Evolutionary conservation across 2,797 vertebrate species (phyloP).

Genomic region (Artibeus jamaicensis): DNA sequence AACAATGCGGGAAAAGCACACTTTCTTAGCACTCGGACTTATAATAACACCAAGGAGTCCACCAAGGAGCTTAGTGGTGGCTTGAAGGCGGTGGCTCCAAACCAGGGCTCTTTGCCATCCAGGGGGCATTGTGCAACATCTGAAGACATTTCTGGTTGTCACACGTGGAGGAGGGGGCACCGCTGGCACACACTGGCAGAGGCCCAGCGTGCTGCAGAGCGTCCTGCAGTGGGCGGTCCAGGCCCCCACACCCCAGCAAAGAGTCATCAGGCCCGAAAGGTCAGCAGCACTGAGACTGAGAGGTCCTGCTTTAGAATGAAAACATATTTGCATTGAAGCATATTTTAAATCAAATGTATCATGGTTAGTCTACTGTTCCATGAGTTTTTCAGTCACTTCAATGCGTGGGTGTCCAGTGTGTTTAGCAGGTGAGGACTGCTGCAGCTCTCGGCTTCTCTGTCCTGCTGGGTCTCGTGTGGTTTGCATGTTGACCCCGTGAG

Average conservation of each 20-base stretch:
- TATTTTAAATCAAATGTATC: not conserved
- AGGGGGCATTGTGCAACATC: not conserved
- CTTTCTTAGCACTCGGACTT: not conserved
- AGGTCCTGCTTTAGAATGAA: not conserved
- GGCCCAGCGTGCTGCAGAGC: not conserved
- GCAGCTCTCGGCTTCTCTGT: not conserved
- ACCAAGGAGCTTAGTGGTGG: not conserved
- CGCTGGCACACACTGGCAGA: not conserved
- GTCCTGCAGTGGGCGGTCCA: rapidly evolving
- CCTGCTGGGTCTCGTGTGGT: not conserved
- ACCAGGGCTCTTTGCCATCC: not conserved
- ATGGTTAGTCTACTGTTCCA: too few relatives aligned
- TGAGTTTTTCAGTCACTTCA: not conserved
- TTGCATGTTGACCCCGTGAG: not conserved
- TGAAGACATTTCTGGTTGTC: not conserved
- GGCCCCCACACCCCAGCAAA: not conserved
- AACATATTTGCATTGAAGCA: not conserved
- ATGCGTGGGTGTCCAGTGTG: not conserved
- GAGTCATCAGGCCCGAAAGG: not conserved
- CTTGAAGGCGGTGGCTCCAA: not conserved
- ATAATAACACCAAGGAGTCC: not conserved
- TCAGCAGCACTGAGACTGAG: not conserved
- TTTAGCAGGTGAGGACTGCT: not conserved
- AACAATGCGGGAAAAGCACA: not conserved
- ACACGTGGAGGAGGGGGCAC: not conserved